phyloP scores from a whole-genome alignment of 2,888 invertebrate species.

The Agriopis marginaria region DNA sequence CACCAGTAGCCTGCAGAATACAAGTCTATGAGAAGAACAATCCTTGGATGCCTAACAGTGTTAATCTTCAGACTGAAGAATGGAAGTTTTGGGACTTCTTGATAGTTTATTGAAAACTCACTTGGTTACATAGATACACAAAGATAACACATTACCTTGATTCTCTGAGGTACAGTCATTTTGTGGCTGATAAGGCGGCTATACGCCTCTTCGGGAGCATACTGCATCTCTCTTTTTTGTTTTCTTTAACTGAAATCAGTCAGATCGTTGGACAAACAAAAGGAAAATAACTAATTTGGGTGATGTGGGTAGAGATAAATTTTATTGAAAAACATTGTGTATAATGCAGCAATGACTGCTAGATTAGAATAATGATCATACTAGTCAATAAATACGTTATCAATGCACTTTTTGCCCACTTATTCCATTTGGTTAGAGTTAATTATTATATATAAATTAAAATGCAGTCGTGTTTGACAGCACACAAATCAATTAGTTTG shows the following conservation, averaged over 20 bases:
- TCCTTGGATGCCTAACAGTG: neutral
- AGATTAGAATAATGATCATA: slow-evolving; percentile 1
- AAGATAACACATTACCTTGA: slow-evolving; percentile 65
- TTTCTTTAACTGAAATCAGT: slow-evolving; percentile 34
- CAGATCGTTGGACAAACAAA: slow-evolving; percentile 21
- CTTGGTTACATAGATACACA: neutral
- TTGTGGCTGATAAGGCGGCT: slow-evolving; percentile 82
- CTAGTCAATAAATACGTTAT: slow-evolving; percentile 11
- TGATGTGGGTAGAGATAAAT: slow-evolving; percentile 20
- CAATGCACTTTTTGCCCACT: slow-evolving; percentile 33
- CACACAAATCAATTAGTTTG: neutral
- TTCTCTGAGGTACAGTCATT: slow-evolving; percentile 83
- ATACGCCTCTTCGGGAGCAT: slow-evolving; percentile 79
- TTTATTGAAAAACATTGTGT: neutral
- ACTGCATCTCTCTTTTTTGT: slow-evolving; percentile 66
- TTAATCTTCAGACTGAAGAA: neutral
- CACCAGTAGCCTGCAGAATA: slow-evolving; percentile 88
- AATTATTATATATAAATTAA: too few relatives aligned
- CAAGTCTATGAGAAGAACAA: neutral
- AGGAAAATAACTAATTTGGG: slow-evolving; percentile 1
- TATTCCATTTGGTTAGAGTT: slow-evolving; percentile 40
- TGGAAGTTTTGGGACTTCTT: too few relatives aligned
- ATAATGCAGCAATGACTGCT: neutral
- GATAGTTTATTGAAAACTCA: neutral
- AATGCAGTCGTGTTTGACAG: slow-evolving; percentile 26